Evolutionary conservation across 2,888 invertebrate species (phyloP).

Genomic region (Alentia gelatinosa): DNA sequence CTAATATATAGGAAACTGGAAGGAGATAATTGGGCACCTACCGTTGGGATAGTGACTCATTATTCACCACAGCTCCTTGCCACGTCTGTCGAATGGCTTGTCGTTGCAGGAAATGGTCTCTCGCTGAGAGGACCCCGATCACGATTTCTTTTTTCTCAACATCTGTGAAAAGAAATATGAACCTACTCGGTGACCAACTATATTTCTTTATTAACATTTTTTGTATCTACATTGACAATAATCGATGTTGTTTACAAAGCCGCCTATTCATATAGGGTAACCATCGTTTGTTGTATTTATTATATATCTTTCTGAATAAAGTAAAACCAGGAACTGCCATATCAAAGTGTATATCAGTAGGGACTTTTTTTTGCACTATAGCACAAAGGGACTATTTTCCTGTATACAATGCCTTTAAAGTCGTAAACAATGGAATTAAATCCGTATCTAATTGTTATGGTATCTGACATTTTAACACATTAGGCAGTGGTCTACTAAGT

Average conservation of each 20-base stretch:
- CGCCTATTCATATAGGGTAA: neutral
- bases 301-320: too few species aligned
- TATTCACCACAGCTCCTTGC: neutral
- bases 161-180: neutral
- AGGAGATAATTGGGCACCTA: too few species aligned
- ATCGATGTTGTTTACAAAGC: neutral
- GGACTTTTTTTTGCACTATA: neutral
- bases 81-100: slow-evolving; percentile 48
- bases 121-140: slow-evolving; percentile 43
- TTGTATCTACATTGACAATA: neutral
- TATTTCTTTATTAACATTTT: neutral
- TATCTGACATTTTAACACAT: too few species aligned
- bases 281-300: neutral
- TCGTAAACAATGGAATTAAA: too few species aligned
- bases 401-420: too few species aligned
- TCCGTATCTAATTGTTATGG: too few species aligned
- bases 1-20: too few species aligned
- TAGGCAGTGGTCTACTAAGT: too few species aligned
- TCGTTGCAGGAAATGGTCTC: slow-evolving; percentile 31
- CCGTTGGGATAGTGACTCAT: neutral
- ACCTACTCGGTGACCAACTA: neutral
- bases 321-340: neutral
- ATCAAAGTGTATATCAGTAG: neutral
- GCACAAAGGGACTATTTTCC: too few species aligned
- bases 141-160: slow-evolving; percentile 7